Percentiles rank a stretch among this genome's conserved stretches.
phyloP scores from a whole-genome alignment of 2,888 invertebrate species.

The Mylabris sibirica region DNA sequence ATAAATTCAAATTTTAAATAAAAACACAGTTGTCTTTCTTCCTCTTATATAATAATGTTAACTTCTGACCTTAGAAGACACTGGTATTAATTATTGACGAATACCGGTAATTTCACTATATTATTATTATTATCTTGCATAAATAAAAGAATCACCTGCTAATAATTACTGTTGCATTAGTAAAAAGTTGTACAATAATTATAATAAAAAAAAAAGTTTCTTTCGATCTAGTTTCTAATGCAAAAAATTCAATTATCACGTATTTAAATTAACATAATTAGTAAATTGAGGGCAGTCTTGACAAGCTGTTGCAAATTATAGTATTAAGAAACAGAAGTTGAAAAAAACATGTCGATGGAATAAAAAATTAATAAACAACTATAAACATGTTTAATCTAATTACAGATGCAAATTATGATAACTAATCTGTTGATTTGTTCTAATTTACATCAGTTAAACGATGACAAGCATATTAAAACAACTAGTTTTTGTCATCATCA shows the following conservation, averaged over 20 bases:
- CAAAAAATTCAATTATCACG: not conserved
- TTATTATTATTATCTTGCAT: not conserved
- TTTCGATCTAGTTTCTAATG: not conserved
- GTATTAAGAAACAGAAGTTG: not conserved
- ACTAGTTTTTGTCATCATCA: not conserved
- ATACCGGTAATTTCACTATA: not conserved
- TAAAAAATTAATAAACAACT: not conserved
- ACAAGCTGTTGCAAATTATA: not conserved
- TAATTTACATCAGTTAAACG: slow-evolving; percentile 23
- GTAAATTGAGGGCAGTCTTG: not conserved
- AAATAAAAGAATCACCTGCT: not conserved
- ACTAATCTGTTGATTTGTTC: slow-evolving; percentile 16
- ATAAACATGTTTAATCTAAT: slow-evolving; percentile 12
- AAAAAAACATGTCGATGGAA: not conserved
- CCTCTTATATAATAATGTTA: slow-evolving; percentile 1
- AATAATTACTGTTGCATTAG: not conserved
- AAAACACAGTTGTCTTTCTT: not conserved
- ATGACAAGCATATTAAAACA: slow-evolving; percentile 22
- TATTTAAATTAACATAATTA: not conserved
- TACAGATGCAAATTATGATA: slow-evolving; percentile 15
- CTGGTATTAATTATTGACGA: not conserved
- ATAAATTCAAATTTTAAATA: not conserved
- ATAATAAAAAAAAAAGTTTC: not conserved
- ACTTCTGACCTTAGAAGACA: slow-evolving; percentile 5
- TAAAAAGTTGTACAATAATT: not conserved